Evolutionary conservation across 2,797 vertebrate genomes (phyloP).

Genomic region (Coracias cyanogaster): DNA sequence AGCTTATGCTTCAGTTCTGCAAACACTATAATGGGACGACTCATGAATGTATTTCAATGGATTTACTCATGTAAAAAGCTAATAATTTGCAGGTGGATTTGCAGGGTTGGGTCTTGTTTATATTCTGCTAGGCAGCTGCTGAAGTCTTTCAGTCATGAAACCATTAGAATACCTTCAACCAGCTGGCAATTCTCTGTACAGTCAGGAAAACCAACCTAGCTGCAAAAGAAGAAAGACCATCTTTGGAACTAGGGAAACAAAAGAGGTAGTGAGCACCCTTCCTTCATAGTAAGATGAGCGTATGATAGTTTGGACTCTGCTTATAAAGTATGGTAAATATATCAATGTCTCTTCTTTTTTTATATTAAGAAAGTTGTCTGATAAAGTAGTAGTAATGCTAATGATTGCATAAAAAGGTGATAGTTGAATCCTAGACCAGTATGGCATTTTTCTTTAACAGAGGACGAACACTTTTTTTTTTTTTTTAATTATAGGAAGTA

Average conservation of each 20-base stretch:
- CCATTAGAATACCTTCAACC: neutral
- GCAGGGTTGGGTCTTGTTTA: neutral
- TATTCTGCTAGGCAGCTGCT: neutral
- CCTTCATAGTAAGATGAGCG: neutral
- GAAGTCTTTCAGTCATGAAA: neutral
- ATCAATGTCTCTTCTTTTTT: neutral
- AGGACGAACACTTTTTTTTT: neutral
- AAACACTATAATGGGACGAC: neutral
- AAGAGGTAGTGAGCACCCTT: neutral
- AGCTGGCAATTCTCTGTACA: neutral
- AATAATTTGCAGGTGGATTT: neutral
- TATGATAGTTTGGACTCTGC: neutral
- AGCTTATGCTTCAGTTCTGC: neutral
- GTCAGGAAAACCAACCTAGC: neutral
- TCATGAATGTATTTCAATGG: neutral
- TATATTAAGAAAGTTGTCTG: neutral
- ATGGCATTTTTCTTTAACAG: neutral
- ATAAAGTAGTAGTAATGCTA: neutral
- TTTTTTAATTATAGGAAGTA: neutral
- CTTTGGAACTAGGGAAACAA: neutral
- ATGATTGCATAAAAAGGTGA: neutral
- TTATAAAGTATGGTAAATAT: neutral
- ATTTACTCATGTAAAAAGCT: neutral
- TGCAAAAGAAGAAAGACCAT: neutral
- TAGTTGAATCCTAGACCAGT: neutral